Evolutionary conservation across 1,140 invertebrate species (phyloP).

Genomic region (Drosophila insularis): DNA sequence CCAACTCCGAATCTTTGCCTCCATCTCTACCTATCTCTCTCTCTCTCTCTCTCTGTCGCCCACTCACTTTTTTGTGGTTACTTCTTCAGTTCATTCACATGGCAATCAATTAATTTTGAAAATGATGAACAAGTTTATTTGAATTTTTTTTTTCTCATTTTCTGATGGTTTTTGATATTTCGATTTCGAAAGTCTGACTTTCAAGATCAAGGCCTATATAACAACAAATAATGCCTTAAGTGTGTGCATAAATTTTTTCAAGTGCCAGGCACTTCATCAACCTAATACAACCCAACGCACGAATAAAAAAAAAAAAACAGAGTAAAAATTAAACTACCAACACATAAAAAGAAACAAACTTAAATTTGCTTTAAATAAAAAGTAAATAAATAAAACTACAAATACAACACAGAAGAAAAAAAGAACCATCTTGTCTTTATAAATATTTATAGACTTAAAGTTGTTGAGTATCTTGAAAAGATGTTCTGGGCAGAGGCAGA

Average conservation of each 20-base stretch:
- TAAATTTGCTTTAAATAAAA: slow-evolving; percentile 64
- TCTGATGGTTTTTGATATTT: slow-evolving; percentile 5
- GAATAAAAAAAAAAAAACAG: slow-evolving; percentile 52
- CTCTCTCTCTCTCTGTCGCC: background rate
- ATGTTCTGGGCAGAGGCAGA: slow-evolving; percentile 52
- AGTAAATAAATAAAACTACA: slow-evolving; percentile 67
- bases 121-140: slow-evolving; percentile 17
- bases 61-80: background rate
- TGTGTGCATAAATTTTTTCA: slow-evolving; percentile 72
- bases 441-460: slow-evolving; percentile 72
- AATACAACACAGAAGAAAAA: slow-evolving; percentile 14
- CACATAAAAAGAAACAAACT: slow-evolving; percentile 35
- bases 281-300: slow-evolving; percentile 30
- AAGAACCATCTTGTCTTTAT: slow-evolving; percentile 44
- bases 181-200: slow-evolving; percentile 73
- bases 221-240: slow-evolving; percentile 49
- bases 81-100: slow-evolving; percentile 70
- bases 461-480: slow-evolving; percentile 57
- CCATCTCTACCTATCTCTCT: slow-evolving; percentile 2
- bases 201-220: slow-evolving; percentile 74
- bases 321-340: slow-evolving; percentile 62
- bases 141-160: background rate
- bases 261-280: slow-evolving; percentile 65
- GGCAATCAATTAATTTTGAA: slow-evolving; percentile 49
- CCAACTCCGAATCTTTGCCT: slow-evolving; percentile 56